These are phyloP conservation scores for Notospermus geniculatus DNA, from an alignment of 1,140 invertebrate genomes.

Conservation along the genomic window DNA sequence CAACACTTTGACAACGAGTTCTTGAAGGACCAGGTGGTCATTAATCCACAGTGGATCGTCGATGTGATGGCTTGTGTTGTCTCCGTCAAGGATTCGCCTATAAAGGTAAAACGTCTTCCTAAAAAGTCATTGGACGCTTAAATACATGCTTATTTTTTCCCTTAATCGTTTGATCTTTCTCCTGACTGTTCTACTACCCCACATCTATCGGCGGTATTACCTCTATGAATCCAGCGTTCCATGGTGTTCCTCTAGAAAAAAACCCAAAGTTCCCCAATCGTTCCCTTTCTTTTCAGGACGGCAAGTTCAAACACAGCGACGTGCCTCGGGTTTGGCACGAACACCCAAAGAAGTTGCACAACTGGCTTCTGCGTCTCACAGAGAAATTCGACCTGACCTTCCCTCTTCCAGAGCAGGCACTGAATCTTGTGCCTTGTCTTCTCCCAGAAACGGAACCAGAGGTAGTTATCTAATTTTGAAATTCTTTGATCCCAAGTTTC, in stretches of 20 bases:
- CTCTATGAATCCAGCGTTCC: too few species aligned
- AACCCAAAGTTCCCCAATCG: too few species aligned
- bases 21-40: slow-evolving; percentile 46
- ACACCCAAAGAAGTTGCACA: slow-evolving; percentile 39
- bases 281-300: slow-evolving; percentile 24
- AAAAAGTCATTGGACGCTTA: too few species aligned
- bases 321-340: slow-evolving; percentile 42
- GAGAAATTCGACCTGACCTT: slow-evolving; percentile 55
- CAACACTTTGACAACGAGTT: slow-evolving; percentile 53
- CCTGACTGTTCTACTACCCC: too few species aligned
- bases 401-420: slow-evolving; percentile 38
- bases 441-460: slow-evolving; percentile 44
- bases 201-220: too few species aligned
- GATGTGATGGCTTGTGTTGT: slow-evolving; percentile 54
- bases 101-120: too few species aligned
- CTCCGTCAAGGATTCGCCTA: slow-evolving; percentile 47
- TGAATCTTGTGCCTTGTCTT: slow-evolving; percentile 51
- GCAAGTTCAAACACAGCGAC: slow-evolving; percentile 39
- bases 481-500: too few species aligned
- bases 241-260: too few species aligned
- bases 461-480: slow-evolving; percentile 28
- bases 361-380: slow-evolving; percentile 49
- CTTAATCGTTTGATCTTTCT: too few species aligned
- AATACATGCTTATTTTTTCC: too few species aligned
- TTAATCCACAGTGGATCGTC: slow-evolving; percentile 55